Conservation (phyloP, 2,888 invertebrate species). For the Pterostichus madidus region DNA sequence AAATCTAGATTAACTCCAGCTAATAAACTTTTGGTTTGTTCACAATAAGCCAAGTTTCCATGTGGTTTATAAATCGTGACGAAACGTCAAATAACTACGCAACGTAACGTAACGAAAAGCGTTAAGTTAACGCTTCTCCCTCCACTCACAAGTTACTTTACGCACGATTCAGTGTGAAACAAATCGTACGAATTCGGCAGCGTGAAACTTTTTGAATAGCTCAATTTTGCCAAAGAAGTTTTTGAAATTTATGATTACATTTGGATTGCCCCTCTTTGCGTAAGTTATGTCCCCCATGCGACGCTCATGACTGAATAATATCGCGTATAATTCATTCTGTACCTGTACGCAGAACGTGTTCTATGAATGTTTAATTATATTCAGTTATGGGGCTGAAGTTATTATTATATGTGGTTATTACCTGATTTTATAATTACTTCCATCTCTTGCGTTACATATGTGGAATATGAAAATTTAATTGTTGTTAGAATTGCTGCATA, state of each 20-base stretch:
- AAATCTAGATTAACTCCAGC: no score
- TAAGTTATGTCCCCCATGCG: constrained; percentile 12
- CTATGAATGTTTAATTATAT: constrained; percentile 44
- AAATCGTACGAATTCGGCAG: constrained; percentile 26
- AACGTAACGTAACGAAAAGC: no score
- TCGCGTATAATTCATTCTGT: constrained; percentile 32
- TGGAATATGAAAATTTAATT: constrained; percentile 10
- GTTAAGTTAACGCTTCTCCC: not conserved
- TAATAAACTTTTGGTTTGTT: no score
- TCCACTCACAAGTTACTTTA: constrained; percentile 21
- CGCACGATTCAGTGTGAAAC: constrained; percentile 37
- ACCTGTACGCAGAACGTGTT: constrained; percentile 20
- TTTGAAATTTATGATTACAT: constrained; percentile 52
- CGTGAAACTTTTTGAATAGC: constrained; percentile 46
- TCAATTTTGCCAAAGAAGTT: constrained; percentile 46
- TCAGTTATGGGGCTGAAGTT: constrained; percentile 14
- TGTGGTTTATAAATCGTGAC: no score
- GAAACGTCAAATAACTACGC: no score
- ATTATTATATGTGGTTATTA: constrained; percentile 27
- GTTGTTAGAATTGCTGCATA: no score
- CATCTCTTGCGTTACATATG: not conserved
- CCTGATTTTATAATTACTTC: constrained; percentile 7
- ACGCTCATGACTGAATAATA: constrained; percentile 42
- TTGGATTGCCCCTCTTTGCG: constrained; percentile 21
- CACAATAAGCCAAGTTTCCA: no score